These are phyloP conservation scores for Cydia fagiglandana DNA, from an alignment of 1,140 invertebrate species.

Conservation along the genomic window DNA sequence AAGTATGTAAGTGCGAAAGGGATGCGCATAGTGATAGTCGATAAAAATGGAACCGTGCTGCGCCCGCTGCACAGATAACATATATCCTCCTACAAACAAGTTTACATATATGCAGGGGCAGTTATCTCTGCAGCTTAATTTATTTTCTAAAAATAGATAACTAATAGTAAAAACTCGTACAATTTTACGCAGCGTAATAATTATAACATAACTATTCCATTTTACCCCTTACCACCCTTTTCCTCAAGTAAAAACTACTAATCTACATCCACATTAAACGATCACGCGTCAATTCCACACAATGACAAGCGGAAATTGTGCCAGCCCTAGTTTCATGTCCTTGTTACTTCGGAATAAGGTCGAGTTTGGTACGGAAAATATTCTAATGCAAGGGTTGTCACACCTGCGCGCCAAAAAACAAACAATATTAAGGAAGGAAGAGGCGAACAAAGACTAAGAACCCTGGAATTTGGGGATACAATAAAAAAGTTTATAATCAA, in stretches of 20 bases:
- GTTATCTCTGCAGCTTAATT: not conserved
- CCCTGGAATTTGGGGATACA: not conserved
- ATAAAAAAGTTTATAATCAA: not conserved
- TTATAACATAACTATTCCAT: not conserved
- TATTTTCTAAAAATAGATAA: not conserved
- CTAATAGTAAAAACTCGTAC: not conserved
- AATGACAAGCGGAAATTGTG: constrained; percentile 46
- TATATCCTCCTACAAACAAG: too few relatives aligned
- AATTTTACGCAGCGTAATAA: not conserved
- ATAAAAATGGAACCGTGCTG: too few relatives aligned
- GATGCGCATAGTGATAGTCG: too few relatives aligned
- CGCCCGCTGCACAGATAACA: too few relatives aligned
- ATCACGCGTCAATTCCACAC: constrained; percentile 45
- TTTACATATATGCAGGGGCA: too few relatives aligned
- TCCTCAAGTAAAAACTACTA: constrained; percentile 29
- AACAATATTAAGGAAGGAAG: constrained; percentile 42
- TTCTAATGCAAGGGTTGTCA: constrained; percentile 49
- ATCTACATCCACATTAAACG: constrained; percentile 42
- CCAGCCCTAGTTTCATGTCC: not conserved
- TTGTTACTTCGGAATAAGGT: not conserved
- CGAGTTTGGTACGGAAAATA: constrained; percentile 23
- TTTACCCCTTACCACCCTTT: not conserved
- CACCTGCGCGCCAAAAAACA: constrained; percentile 53
- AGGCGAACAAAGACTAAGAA: not conserved
- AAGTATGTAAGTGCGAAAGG: too few relatives aligned